Evolutionary conservation across 2,888 invertebrate genomes (phyloP), one percentile per base, ranked within the genome.

Genomic region (Punctoribates punctum): DNA sequence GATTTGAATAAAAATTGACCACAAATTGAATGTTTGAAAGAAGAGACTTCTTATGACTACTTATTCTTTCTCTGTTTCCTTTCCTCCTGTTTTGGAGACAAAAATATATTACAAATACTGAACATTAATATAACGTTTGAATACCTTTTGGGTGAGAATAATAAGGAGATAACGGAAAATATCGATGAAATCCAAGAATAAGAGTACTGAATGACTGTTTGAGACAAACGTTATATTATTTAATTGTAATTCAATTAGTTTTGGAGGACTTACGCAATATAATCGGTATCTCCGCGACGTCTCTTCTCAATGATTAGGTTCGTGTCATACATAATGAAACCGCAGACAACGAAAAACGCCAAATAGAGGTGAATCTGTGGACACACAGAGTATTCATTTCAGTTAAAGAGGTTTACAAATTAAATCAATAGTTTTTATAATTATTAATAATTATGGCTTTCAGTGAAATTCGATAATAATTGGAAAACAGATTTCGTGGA

Each of bases 241-340:
- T 5, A 42, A 42, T 42, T 42, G 8, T 9, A 42, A 11, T 42
- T 9, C n/a, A n/a, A n/a, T n/a, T n/a, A n/a, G n/a, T n/a, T n/a
- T n/a, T n/a, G n/a, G 8, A 29, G 17, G 29, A 54, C 75, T 75
- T 51, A 75, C 75, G 48, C 62, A 25, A 98, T 90, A 84, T 92
- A 96, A 86, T 98, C 97, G 83, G 91, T 92, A 87, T 89, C 95
- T 78, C 97, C 96, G 85, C 88, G 87, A 79, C 93, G 89, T 81
- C 90, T 89, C 84, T 96, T 96, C 85, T 96, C 96, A 81, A 97
- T 90, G 81, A 97, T 96, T 80, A 93, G 86, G 86, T 97, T 97
- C n/a, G 98, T 99, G 85, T 98, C 98, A 82, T 93, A 98, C 79
- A 98, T 87, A 17, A 99, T 90, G 85, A 97, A 98, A 77, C 91